Evolutionary conservation across 1,140 invertebrate genomes (phyloP), one percentile per base, ranked within the genome.

Genomic region (Neodiprion fabricii): DNA sequence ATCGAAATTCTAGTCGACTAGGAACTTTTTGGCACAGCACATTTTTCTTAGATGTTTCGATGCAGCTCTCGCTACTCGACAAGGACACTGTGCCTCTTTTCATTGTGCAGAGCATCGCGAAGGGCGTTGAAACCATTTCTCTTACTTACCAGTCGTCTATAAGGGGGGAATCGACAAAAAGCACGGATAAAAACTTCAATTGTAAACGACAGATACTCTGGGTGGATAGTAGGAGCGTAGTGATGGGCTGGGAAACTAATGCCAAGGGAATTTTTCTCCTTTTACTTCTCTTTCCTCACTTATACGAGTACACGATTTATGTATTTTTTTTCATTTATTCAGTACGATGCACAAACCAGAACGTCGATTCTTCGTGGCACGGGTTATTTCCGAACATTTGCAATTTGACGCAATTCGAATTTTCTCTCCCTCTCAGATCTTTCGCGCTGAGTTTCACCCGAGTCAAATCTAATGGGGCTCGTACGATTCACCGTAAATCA

Each of bases 81-180:
- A 17, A 61, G 11, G 53, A 17, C 3, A 17, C 53, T 61, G 5
- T 61, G n/a, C 11, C 7, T 61, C 53, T 0, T 61, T 17, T 17
- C 4, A 40, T 40, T 40, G 28, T 40, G 28, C 28, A 40, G 28
- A 17, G 53, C 3, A 61, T 61, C 53, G 11, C 4, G 11, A 17
- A 61, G 53, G 53, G 53, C 53, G n/a, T 61, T 61, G 53, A 17
- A 61, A 14, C 53, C 53, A 61, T 61, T 61, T 61, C 53, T 61
- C 53, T 61, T 17, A 61, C 53, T 61, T 61, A 61, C 53, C 53
- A 61, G 53, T 5, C 28, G 28, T 40, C 28, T 40, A 40, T 40
- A 40, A 40, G 2, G 28, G 53, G 53, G 53, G 53, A 61, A 17
- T 61, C n/a, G 4, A 17, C n/a, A 17, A 61, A 61, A 61, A 61